Base-by-base conservation (phyloP, 2,888 invertebrate genomes). In the Dendrolimus pini region DNA sequence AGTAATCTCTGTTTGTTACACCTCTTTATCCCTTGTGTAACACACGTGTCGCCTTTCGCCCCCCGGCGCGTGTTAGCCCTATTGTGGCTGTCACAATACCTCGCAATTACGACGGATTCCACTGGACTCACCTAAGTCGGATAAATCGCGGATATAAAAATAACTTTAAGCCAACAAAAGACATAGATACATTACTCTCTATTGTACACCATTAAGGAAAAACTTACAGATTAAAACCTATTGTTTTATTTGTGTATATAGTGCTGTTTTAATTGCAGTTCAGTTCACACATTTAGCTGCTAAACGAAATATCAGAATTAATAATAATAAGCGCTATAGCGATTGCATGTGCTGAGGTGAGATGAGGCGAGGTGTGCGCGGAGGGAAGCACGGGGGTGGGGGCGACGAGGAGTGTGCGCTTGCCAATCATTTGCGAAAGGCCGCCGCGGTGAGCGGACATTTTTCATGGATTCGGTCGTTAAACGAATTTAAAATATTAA, bases 1-100 rank as follows among this genome's bases (percentile, higher is more conserved):
- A 8, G 47, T 47, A 47, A 47, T 47, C 47, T 9, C 12, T 9
- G 12, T 47, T 54, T 13, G 14, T 54, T 14, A 54, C 18, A 54
- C 18, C 9, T 54, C 9, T 8, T 54, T 14, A 59, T 47, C 47
- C 47, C 47, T 12, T 12, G 47, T 47, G 47, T 47, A 12, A 47
- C 47, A 47, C 47, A 47, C 47, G 47, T 47, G 47, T 47, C 47
- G 47, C 12, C 9, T 47, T 9, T 47, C 47, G 65, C 70, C 67
- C 70, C 67, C 68, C 63, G 68, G 65, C 70, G 72, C 71, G 71
- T 66, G 70, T 76, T 77, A 75, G 69, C 54, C 61, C 76, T 64
- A 77, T 79, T 78, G 78, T 78, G 68, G 66, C 59, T 67, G 70
- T 70, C 71, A 80, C 80, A 79, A 80, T 78, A 74, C 74, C 65